Percentiles rank a stretch among this genome's conserved stretches.
Evolutionary conservation across 2,888 invertebrate species (phyloP).

Genomic region (Resseliella maxima): DNA sequence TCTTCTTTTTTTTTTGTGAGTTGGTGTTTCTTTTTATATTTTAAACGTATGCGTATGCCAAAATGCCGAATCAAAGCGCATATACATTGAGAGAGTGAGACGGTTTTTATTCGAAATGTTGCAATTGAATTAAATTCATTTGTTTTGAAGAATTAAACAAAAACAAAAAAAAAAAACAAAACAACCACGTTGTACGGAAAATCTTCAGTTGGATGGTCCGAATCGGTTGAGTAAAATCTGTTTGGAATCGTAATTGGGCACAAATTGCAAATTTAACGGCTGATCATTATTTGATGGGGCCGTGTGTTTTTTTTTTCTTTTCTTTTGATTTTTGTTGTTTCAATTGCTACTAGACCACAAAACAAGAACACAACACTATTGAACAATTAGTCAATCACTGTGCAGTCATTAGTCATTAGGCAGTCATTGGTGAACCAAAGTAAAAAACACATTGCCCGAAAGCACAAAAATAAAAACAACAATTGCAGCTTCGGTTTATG

Average conservation of each 20-base stretch:
- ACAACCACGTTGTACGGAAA: neutral
- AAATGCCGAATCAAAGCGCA: neutral
- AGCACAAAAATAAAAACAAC: neutral
- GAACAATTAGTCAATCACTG: constrained; percentile 22
- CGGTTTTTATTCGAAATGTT: neutral
- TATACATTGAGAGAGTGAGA: neutral
- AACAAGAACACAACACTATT: neutral
- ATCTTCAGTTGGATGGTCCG: neutral
- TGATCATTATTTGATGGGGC: neutral
- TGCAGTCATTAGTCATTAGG: constrained; percentile 1
- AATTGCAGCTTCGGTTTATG: neutral
- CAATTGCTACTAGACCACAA: neutral
- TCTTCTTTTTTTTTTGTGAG: too few species aligned
- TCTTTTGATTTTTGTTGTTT: neutral
- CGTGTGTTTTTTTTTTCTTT: too few species aligned
- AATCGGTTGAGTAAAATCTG: neutral
- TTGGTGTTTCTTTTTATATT: too few species aligned
- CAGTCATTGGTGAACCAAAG: neutral
- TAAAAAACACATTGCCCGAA: neutral
- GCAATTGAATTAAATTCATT: constrained; percentile 15
- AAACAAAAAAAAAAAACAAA: too few species aligned
- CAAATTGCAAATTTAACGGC: neutral
- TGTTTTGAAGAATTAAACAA: neutral
- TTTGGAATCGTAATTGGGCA: neutral
- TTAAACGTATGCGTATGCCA: neutral